Conservation (phyloP, 1,140 invertebrate species). For the Procambarus clarkii region DNA sequence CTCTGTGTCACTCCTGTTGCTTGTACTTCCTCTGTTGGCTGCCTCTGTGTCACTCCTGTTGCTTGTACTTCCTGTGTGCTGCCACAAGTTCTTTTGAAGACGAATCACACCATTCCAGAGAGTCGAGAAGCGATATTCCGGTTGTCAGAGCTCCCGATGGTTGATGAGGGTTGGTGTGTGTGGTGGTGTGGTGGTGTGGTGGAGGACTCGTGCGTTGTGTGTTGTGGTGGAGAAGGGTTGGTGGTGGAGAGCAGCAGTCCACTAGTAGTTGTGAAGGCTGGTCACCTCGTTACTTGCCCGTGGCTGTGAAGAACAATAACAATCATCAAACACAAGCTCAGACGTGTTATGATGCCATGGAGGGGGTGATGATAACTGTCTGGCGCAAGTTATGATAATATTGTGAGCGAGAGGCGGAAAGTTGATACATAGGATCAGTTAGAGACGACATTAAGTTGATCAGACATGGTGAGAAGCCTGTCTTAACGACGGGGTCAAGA, state of each 20-base stretch:
- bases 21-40: too few relatives aligned
- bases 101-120: background rate
- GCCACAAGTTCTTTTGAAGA: too few relatives aligned
- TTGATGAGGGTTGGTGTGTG: background rate
- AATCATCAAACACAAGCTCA: background rate
- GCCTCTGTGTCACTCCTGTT: too few relatives aligned
- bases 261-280: background rate
- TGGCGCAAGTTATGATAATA: background rate
- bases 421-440: background rate
- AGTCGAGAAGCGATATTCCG: background rate
- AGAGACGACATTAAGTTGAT: background rate
- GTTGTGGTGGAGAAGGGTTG: background rate
- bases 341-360: background rate
- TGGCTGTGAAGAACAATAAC: background rate
- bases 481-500: too few relatives aligned
- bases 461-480: background rate
- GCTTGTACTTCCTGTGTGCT: too few relatives aligned
- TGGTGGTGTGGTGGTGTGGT: background rate
- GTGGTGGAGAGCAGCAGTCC: background rate
- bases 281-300: background rate
- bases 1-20: too few relatives aligned
- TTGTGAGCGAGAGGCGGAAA: background rate
- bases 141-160: background rate
- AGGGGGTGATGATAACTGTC: background rate
- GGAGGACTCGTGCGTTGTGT: background rate